Evolutionary conservation across 1,140 invertebrate genomes (phyloP), one percentile per base, ranked within the genome.

Genomic region (Saccostrea glomerata): DNA sequence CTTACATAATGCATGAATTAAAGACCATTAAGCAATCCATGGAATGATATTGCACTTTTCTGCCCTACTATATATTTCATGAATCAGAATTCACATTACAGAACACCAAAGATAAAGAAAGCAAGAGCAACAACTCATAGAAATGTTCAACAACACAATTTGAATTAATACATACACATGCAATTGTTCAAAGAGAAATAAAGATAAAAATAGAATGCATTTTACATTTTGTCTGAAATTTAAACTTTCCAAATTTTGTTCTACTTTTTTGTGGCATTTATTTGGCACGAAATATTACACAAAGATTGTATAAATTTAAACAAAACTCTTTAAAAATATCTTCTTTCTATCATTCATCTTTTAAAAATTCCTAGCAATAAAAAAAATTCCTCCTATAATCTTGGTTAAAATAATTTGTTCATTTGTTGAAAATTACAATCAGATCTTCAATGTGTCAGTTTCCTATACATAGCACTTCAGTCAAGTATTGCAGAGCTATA

Each of bases 381-480:
- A 36, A 77, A 77, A 77, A 77, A 30, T 40, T 77, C 13, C 25
- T 30, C 25, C 23, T 63, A 77, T 77, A 4, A 77, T 36, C 70
- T 77, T 77, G 70, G 60, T 66, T 77, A 77, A 77, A 77, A 30
- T 77, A 13, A 77, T 77, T 77, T 25, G 70, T 77, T 77, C 70
- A 77, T 36, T 25, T 77, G 23, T 77, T 36, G 25, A 77, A 25
- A 77, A 25, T 77, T 40, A 36, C 25, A 77, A 30, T 77, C 70
- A 77, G 70, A 77, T 77, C 70, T 77, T 30, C 4, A 25, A 77
- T 77, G 30, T 15, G 70, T 77, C 23, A 25, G 70, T 30, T 36
- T 77, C 36, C 15, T 30, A 36, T 84, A 84, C n/a, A 84, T 56
- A 58, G 83, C 83, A 84, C 56, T 84, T 84, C 56, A 20, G 13